Evolutionary conservation across 2,113 vertebrate genomes (phyloP), one percentile per base, ranked within the genome.

Genomic region (Gyps fulvus): DNA sequence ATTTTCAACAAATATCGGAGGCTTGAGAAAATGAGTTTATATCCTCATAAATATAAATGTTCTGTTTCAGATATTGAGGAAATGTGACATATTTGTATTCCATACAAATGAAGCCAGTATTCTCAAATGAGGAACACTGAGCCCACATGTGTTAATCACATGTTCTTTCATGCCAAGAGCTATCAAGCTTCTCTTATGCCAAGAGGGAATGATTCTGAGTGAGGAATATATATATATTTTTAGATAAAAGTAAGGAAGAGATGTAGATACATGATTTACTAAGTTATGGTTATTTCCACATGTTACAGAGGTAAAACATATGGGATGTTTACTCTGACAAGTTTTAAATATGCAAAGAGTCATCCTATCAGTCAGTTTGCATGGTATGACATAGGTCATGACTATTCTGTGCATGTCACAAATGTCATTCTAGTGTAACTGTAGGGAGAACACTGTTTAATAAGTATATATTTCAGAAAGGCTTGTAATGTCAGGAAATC

Each of bases 1-100:
- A 95, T 97, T 97, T 97, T 96, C 97, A 95, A 90, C 96, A 96
- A 96, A 97, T 97, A 97, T 97, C 11, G 2, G 90, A 95, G 96
- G 91, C 92, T 92, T 94, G 95, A 96, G 92, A 97, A 96, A 97
- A 95, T 84, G 80, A 95, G 91, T 96, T 95, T 95, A 93, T 96
- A 84, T 91, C 69, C 95, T 97, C 94, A 96, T 97, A 97, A 97
- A 97, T 97, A 96, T 97, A 96, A 97, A 97, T 97, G 92, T 91
- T 93, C 94, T 92, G 95, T 95, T 97, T 95, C 92, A 92, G 69
- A 89, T 89, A 58, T 57, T 95, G 92, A 92, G 65, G 89, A 95
- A 96, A 95, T 79, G 72, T 91, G 95, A 87, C 90, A 82, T 70
- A 83, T 96, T 95, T 93, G 90, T 95, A 86, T 90, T 87, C 90